Evolutionary conservation across 2,113 vertebrate genomes (phyloP).

Genomic region (Chloropsis hardwickii): DNA sequence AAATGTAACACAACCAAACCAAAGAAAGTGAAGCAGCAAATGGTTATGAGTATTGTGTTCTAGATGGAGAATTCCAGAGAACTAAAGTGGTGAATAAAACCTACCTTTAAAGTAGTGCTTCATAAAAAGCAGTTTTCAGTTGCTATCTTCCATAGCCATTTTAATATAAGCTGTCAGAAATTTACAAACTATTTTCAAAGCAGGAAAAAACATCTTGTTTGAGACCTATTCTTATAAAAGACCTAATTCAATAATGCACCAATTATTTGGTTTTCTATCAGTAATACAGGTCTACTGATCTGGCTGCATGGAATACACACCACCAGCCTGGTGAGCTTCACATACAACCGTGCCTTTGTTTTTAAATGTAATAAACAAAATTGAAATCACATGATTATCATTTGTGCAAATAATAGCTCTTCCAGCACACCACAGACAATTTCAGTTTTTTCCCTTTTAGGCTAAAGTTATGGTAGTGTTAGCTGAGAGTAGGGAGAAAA

Average conservation of each 20-base stretch:
- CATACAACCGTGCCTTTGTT: background rate
- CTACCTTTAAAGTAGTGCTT: background rate
- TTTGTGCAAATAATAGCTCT: background rate
- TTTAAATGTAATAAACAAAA: background rate
- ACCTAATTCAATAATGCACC: rapidly evolving
- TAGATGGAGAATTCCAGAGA: background rate
- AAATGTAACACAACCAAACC: background rate
- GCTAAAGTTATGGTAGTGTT: background rate
- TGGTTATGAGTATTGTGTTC: background rate
- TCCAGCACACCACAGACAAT: background rate
- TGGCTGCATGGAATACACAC: background rate
- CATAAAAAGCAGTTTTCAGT: background rate
- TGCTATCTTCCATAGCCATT: background rate
- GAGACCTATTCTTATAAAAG: background rate
- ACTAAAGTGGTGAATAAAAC: background rate
- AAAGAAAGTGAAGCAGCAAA: background rate
- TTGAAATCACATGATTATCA: rapidly evolving
- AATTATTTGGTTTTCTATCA: background rate
- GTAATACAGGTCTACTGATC: background rate
- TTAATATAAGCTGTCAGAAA: background rate
- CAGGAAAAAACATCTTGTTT: background rate
- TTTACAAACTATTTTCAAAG: background rate
- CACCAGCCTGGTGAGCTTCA: background rate
- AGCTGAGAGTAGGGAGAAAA: background rate
- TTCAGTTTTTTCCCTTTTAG: background rate